Evolutionary conservation across 2,797 vertebrate genomes (phyloP), one percentile per base, ranked within the genome.

Genomic region (Lateolabrax maculatus): DNA sequence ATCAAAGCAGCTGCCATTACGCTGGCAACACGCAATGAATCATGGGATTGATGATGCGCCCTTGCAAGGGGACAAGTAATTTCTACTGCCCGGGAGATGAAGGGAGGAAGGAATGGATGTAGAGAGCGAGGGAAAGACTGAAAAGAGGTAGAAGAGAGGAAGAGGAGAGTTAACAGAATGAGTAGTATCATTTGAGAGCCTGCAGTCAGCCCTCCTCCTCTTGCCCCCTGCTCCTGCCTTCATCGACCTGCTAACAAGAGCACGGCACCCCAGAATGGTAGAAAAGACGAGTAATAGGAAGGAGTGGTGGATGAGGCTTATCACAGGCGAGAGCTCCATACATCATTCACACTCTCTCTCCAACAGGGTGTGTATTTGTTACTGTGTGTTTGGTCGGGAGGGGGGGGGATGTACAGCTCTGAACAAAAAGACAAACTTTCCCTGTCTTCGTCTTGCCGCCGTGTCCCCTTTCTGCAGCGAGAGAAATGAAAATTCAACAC

Each of bases 21-120:
- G 75, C 71, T 85, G 90, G 92, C 87, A 88, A 87, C 69, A 55
- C 65, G 66, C 82, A 81, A 90, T 85, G 83, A 92, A 90, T 74
- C 80, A 87, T 81, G 83, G 90, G 94, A 95, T 90, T 91, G 93
- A 95, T 84, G 83, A 87, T 80, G 72, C 48, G 73, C 81, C 89
- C 87, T 80, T 82, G 89, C 89, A 87, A 93, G 84, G 90, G 89
- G 88, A 90, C 92, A 96, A 95, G 94, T 95, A 94, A 95, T 96
- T 91, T 92, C 89, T 92, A 80, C 87, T 92, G 93, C 90, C 89
- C 83, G 56, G 39, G 71, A 87, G 89, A 93, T 84, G 86, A 86
- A 91, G 84, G 86, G 80, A 89, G 87, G 88, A 88, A 88, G 79
- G 72, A 89, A 87, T 90, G 71, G 83, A 80, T 85, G 88, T 75